Evolutionary conservation across 1,140 invertebrate species (phyloP).

Genomic region (Pseudomyrmex dendroicus): DNA sequence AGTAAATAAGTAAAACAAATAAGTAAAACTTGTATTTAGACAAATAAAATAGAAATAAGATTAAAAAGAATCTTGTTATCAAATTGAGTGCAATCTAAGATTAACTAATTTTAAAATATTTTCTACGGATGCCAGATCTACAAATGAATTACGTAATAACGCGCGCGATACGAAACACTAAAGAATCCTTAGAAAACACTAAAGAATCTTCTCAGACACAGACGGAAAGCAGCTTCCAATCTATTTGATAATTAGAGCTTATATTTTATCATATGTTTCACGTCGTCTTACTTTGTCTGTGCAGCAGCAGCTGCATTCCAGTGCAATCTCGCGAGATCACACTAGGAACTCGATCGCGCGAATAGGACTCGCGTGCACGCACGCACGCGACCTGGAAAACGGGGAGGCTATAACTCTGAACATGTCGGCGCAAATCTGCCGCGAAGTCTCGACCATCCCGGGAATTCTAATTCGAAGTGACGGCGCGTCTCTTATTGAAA

Average conservation of each 20-base stretch:
- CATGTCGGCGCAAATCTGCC: constrained; percentile 41
- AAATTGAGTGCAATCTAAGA: too few relatives aligned
- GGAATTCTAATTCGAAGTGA: constrained; percentile 66
- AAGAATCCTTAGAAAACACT: too few relatives aligned
- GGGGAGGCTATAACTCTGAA: too few relatives aligned
- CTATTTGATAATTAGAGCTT: not conserved
- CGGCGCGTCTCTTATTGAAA: constrained; percentile 39
- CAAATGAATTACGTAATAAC: not conserved
- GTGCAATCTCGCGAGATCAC: not conserved
- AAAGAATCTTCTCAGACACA: too few relatives aligned
- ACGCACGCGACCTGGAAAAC: not conserved
- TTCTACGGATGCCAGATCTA: not conserved
- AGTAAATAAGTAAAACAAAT: too few relatives aligned
- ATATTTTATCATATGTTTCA: not conserved
- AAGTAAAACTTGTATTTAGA: too few relatives aligned
- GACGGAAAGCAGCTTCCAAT: not conserved
- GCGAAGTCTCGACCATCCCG: constrained; percentile 15
- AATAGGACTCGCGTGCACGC: not conserved
- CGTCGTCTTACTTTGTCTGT: not conserved
- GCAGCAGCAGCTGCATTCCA: not conserved
- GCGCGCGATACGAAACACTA: too few relatives aligned
- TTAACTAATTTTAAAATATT: too few relatives aligned
- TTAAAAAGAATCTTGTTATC: too few relatives aligned
- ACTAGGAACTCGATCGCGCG: not conserved
- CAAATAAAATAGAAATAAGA: too few relatives aligned